These are phyloP conservation scores for Lipophrys pholis DNA, from an alignment of 2,113 vertebrate genomes.

Conservation along the genomic window DNA sequence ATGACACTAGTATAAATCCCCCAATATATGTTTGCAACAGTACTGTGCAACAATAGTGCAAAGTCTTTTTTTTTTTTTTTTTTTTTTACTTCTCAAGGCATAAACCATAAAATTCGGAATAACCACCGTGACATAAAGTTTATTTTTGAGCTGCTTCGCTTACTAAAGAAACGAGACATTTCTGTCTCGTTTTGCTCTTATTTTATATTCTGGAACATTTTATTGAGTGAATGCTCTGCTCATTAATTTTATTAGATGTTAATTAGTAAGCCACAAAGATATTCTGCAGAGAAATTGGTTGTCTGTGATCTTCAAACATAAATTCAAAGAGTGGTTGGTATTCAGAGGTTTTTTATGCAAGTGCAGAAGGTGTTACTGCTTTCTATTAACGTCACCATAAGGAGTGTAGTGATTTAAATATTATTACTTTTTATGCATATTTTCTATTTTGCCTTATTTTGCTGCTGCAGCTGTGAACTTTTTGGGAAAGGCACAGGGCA, in stretches of 20 bases:
- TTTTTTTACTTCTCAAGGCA: background rate
- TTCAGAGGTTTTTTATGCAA: background rate
- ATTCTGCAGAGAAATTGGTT: conserved; percentile 8
- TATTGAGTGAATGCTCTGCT: conserved; percentile 12
- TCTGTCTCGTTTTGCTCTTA: background rate
- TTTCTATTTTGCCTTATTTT: background rate
- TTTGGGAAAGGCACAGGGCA: background rate
- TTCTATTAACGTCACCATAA: background rate
- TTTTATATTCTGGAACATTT: conserved; percentile 33
- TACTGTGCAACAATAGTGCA: background rate
- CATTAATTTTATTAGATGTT: conserved; percentile 40
- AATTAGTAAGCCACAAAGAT: conserved; percentile 40
- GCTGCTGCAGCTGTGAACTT: no score
- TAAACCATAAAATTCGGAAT: conserved; percentile 15
- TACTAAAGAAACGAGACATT: conserved; percentile 1
- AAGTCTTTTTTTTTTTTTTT: conserved; percentile 1
- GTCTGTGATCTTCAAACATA: conserved; percentile 18
- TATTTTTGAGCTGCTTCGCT: conserved; percentile 25
- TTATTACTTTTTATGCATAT: background rate
- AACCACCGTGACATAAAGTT: conserved; percentile 25
- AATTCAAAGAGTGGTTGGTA: conserved; percentile 2
- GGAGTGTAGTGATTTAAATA: background rate
- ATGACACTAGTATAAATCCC: background rate
- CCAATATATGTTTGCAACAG: background rate
- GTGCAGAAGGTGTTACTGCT: background rate